A percentile compares a stretch with the other conserved stretches of the same genome.
These are phyloP conservation scores for Pseudonaja textilis DNA, from an alignment of 2,113 vertebrate species.

Conservation along the genomic window DNA sequence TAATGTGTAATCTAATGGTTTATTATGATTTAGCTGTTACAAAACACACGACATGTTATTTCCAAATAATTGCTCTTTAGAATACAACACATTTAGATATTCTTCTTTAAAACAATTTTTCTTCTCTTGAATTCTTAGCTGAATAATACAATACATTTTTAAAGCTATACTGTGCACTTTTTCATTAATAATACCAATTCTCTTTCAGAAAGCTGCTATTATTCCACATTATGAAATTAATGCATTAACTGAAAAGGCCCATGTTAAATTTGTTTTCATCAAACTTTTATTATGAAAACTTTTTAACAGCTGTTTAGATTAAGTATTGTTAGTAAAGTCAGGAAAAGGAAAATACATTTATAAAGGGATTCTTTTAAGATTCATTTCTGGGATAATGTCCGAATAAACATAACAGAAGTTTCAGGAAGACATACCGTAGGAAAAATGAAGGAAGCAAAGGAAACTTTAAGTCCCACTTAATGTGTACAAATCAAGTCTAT, in stretches of 20 bases:
- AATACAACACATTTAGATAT: not conserved
- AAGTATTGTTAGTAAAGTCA: conserved; percentile 54
- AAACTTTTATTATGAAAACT: conserved; percentile 43
- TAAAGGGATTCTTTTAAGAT: conserved; percentile 47
- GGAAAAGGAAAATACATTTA: not conserved
- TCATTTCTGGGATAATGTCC: conserved; percentile 48
- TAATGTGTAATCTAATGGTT: not conserved
- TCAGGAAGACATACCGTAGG: conserved; percentile 46
- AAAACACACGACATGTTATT: conserved; percentile 20
- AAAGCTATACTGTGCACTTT: not conserved
- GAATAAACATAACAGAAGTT: conserved; percentile 47
- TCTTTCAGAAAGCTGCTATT: conserved; percentile 38
- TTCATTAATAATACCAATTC: conserved; percentile 26
- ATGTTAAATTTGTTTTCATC: conserved; percentile 44
- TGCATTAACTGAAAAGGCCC: conserved; percentile 26
- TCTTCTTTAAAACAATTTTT: not conserved
- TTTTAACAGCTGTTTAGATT: conserved; percentile 60
- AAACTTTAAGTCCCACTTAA: conserved; percentile 55
- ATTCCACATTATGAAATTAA: conserved; percentile 31
- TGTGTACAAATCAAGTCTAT: conserved; percentile 67
- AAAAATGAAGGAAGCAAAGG: conserved; percentile 57
- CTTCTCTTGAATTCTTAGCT: not conserved
- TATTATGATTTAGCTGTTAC: not conserved
- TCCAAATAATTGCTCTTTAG: not conserved
- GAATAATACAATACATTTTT: conserved; percentile 19